Evolutionary conservation across 1,140 invertebrate genomes (phyloP).

Genomic region (Drosophila pallidifrons): DNA sequence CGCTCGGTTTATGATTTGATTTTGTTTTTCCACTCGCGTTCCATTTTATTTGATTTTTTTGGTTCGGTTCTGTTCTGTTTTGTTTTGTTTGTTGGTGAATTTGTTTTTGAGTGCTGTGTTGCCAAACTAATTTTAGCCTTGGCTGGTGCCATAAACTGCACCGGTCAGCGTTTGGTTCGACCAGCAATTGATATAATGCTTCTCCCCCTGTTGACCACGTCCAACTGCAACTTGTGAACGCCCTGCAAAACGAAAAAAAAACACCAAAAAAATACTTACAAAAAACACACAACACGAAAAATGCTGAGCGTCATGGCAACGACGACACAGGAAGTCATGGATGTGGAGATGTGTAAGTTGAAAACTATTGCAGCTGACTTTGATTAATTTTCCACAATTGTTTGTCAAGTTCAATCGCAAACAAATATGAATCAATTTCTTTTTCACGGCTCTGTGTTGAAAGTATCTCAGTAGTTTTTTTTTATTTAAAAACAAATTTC

Average conservation of each 20-base stretch:
- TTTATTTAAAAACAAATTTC: too few relatives aligned
- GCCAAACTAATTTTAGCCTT: slow-evolving; percentile 44
- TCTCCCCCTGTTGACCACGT: too few relatives aligned
- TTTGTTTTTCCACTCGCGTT: not conserved
- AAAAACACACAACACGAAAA: not conserved
- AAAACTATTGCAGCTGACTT: not conserved
- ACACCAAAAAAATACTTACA: too few relatives aligned
- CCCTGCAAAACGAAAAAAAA: too few relatives aligned
- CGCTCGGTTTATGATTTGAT: slow-evolving; percentile 10
- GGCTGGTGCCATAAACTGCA: slow-evolving; percentile 36
- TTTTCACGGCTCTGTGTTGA: too few relatives aligned
- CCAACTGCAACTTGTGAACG: too few relatives aligned
- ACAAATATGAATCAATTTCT: not conserved
- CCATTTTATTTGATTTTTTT: slow-evolving; percentile 7
- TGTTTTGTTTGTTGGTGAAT: slow-evolving; percentile 9
- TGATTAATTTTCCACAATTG: not conserved
- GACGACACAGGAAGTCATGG: slow-evolving; percentile 30
- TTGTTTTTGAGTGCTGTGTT: slow-evolving; percentile 29
- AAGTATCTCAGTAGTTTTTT: too few relatives aligned
- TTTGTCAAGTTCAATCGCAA: not conserved
- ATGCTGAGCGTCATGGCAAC: slow-evolving; percentile 42
- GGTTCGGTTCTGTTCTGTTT: not conserved
- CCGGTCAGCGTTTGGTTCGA: slow-evolving; percentile 6
- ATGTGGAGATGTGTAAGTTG: slow-evolving; percentile 46
- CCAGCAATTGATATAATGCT: slow-evolving; percentile 19